phyloP scores from a whole-genome alignment of 2,797 vertebrate genomes.

The Sebastes hopkinsi region DNA sequence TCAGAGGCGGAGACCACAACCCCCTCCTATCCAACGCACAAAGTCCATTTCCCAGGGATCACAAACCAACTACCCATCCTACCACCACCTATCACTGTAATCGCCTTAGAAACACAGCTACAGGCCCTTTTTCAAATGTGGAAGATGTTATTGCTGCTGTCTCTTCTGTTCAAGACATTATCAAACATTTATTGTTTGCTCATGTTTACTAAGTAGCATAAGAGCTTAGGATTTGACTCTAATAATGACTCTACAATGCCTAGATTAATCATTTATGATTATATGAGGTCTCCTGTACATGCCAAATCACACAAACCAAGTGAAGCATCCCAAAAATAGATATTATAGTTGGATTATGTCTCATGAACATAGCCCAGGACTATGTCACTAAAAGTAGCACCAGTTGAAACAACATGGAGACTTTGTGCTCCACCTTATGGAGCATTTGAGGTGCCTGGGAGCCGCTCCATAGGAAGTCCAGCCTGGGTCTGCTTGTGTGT shows the following conservation, averaged over 20 bases:
- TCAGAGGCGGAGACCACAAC: constrained; percentile 69
- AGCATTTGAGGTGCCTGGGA: constrained; percentile 39
- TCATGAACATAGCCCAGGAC: background rate
- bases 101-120: constrained; percentile 21
- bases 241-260: background rate
- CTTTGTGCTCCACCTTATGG: constrained; percentile 21
- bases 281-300: background rate
- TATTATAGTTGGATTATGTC: background rate
- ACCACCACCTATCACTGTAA: constrained; percentile 19
- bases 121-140: background rate
- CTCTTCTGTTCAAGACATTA: background rate
- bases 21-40: constrained; percentile 38
- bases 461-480: constrained; percentile 38
- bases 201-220: background rate
- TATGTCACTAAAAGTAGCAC: background rate
- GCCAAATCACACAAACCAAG: background rate
- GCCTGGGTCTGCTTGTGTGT: constrained; percentile 18
- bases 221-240: background rate
- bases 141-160: background rate
- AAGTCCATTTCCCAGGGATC: constrained; percentile 47
- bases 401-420: constrained; percentile 20
- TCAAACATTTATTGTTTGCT: background rate
- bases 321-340: background rate
- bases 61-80: constrained; percentile 34
- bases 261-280: background rate